phyloP scores from a whole-genome alignment of 2,797 vertebrate species.

The Adrianichthys oophorus region DNA sequence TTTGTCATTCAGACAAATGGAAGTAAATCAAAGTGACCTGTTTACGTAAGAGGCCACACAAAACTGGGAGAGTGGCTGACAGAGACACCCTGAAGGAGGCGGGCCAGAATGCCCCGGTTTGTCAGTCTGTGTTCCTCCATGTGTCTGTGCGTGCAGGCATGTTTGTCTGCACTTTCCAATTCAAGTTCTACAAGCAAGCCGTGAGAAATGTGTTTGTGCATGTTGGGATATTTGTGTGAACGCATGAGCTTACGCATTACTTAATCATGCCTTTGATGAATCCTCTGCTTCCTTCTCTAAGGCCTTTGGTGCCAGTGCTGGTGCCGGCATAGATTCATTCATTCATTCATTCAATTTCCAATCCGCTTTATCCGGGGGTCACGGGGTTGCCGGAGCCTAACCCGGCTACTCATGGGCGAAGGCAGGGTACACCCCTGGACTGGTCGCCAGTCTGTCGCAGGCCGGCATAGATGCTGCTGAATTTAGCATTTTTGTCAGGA shows the following conservation, averaged over 20 bases:
- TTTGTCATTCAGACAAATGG: conserved; percentile 54
- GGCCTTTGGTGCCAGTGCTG: conserved; percentile 55
- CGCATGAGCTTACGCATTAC: conserved; percentile 37
- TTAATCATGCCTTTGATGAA: conserved; percentile 76
- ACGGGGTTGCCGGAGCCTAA: too few species aligned
- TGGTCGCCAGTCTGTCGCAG: too few species aligned
- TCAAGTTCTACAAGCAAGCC: conserved; percentile 10
- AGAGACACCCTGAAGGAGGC: conserved; percentile 61
- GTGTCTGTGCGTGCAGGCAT: conserved; percentile 18
- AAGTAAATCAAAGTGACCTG: conserved; percentile 59
- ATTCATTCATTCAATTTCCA: too few species aligned
- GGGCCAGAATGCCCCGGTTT: conserved; percentile 44
- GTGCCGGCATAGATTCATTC: conserved; percentile 67
- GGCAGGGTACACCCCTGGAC: too few species aligned
- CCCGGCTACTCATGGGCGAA: too few species aligned
- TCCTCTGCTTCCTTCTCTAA: conserved; percentile 60
- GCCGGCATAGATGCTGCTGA: conserved; percentile 70
- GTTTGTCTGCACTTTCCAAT: conserved; percentile 18
- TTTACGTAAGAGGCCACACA: conserved; percentile 64
- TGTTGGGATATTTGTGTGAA: conserved; percentile 12
- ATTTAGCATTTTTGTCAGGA: conserved; percentile 66
- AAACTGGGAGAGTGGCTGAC: conserved; percentile 41
- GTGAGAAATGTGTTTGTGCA: conserved; percentile 16
- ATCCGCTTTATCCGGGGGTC: too few species aligned
- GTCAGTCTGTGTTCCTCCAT: conserved; percentile 18